phyloP scores from a whole-genome alignment of 1,140 invertebrate species.

The Drosophila subpulchrella region DNA sequence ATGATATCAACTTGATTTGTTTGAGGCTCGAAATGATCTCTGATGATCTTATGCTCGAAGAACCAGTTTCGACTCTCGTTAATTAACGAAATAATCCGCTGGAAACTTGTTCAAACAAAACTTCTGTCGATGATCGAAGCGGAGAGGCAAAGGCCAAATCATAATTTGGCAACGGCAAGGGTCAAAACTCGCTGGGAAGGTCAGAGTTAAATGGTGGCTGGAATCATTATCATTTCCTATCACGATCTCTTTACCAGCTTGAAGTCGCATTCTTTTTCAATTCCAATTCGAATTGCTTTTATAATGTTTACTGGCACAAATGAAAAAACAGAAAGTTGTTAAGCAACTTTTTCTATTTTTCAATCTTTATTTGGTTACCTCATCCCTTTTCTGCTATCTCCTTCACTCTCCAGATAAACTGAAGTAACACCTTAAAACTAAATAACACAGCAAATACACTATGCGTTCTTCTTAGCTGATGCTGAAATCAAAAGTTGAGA shows the following conservation, averaged over 20 bases:
- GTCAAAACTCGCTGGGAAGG: conserved; percentile 75
- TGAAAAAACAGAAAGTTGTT: conserved; percentile 64
- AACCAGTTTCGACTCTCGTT: conserved; percentile 69
- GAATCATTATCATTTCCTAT: conserved; percentile 26
- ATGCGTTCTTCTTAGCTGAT: conserved; percentile 47
- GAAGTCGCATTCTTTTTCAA: conserved; percentile 21
- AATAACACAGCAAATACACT: conserved; percentile 17
- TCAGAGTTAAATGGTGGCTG: conserved; percentile 26
- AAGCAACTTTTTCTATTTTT: conserved; percentile 33
- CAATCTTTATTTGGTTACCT: conserved; percentile 22
- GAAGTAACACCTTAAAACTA: conserved; percentile 29
- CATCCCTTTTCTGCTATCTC: conserved; percentile 9
- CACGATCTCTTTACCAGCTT: conserved; percentile 9
- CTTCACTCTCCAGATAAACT: conserved; percentile 3
- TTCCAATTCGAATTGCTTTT: conserved; percentile 22
- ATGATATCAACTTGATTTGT: conserved; percentile 35
- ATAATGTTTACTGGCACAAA: conserved; percentile 14
- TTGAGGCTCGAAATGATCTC: conserved; percentile 16
- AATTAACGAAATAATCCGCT: conserved; percentile 61
- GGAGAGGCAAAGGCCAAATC: conserved; percentile 42
- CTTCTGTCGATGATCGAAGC: conserved; percentile 40
- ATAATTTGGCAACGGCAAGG: conserved; percentile 53
- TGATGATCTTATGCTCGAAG: conserved; percentile 55
- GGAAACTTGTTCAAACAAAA: conserved; percentile 72
- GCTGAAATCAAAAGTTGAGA: conserved; percentile 75